Percentiles rank a stretch among this genome's conserved stretches.
phyloP scores from a whole-genome alignment of 2,888 invertebrate genomes.

The Macaria liturata region DNA sequence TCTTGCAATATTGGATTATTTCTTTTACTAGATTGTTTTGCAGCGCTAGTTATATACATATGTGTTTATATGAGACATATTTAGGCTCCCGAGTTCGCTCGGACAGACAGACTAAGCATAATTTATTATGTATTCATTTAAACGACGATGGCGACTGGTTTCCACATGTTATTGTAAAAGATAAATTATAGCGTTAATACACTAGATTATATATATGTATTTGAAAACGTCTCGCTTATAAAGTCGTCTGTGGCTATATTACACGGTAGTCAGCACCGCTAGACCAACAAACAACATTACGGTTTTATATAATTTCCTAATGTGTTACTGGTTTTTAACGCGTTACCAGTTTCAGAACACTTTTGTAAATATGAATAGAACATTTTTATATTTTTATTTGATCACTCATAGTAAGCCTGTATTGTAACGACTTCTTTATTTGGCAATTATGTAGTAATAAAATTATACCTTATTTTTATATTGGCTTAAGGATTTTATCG shows the following conservation, averaged over 20 bases:
- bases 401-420: slow-evolving; percentile 53
- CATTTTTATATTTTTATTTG: slow-evolving; percentile 59
- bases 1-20: slow-evolving; percentile 68
- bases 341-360: slow-evolving; percentile 59
- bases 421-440: slow-evolving; percentile 44
- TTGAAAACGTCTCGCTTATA: slow-evolving; percentile 45
- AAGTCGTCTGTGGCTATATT: slow-evolving; percentile 28
- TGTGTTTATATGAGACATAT: slow-evolving; percentile 5
- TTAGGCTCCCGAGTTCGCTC: slow-evolving; percentile 4
- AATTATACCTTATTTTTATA: slow-evolving; percentile 27
- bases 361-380: slow-evolving; percentile 69
- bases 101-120: slow-evolving; percentile 32
- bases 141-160: slow-evolving; percentile 52
- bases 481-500: slow-evolving; percentile 45
- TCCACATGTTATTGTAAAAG: slow-evolving; percentile 28
- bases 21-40: slow-evolving; percentile 51
- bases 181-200: slow-evolving; percentile 55
- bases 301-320: slow-evolving; percentile 28
- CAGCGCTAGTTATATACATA: slow-evolving; percentile 56
- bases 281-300: slow-evolving; percentile 9
- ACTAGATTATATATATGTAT: slow-evolving; percentile 40
- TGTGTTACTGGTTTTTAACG: slow-evolving; percentile 49
- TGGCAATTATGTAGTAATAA: slow-evolving; percentile 61
- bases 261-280: no score
- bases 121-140: slow-evolving; percentile 34